Percentiles rank a stretch among this genome's conserved stretches.
phyloP scores from a whole-genome alignment of 2,888 invertebrate genomes.

The Sialis lutaria region DNA sequence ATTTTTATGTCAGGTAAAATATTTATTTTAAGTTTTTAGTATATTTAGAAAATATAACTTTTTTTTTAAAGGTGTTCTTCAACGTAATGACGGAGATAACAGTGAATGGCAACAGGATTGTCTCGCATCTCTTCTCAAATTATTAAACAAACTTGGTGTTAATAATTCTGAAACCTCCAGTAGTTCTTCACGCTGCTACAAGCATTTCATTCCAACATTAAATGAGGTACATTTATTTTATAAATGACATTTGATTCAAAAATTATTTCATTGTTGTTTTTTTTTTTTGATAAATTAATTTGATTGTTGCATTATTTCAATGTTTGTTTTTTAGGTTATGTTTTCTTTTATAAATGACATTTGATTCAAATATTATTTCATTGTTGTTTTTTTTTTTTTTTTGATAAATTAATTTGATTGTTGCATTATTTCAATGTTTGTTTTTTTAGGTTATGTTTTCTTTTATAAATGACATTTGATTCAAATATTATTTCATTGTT shows the following conservation, averaged over 20 bases:
- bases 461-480: too few relatives aligned
- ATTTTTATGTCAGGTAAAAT: conserved; percentile 63
- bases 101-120: conserved; percentile 93
- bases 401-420: too few relatives aligned
- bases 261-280: conserved; percentile 10
- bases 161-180: conserved; percentile 26
- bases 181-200: conserved; percentile 34
- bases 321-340: too few relatives aligned
- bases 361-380: too few relatives aligned
- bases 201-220: conserved; percentile 48
- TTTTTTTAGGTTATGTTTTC: too few relatives aligned
- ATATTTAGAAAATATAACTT: conserved; percentile 10
- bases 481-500: too few relatives aligned
- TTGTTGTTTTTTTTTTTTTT: too few relatives aligned
- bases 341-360: too few relatives aligned
- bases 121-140: conserved; percentile 67
- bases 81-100: conserved; percentile 53
- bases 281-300: too few relatives aligned
- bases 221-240: conserved; percentile 37
- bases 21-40: conserved; percentile 18
- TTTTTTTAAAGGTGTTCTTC: conserved; percentile 39
- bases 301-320: too few relatives aligned
- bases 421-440: too few relatives aligned
- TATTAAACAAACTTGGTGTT: conserved; percentile 75
- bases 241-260: too few relatives aligned